Conservation (phyloP, 2,888 invertebrate genomes). For the Idaea dimidiata region DNA sequence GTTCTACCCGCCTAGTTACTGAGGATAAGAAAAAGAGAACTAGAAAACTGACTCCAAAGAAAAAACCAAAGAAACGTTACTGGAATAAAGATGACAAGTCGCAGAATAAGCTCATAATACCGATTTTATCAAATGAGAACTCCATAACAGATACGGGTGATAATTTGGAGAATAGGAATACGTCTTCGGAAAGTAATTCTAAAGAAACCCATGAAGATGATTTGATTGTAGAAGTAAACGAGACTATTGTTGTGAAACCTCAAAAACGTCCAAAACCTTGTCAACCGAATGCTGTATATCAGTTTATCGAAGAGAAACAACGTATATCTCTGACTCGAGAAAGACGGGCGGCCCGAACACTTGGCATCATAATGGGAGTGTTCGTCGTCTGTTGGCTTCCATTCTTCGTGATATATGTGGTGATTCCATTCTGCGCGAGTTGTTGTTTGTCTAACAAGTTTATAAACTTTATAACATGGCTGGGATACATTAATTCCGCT, state of each 20-base stretch:
- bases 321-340: constrained; percentile 96
- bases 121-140: constrained; percentile 70
- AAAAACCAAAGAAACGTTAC: constrained; percentile 77
- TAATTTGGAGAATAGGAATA: constrained; percentile 62
- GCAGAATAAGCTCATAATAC: constrained; percentile 72
- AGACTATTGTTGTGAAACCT: constrained; percentile 47
- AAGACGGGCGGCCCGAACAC: constrained; percentile 94
- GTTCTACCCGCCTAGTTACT: constrained; percentile 55
- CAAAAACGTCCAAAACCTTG: constrained; percentile 52
- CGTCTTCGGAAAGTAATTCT: constrained; percentile 74
- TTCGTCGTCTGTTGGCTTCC: constrained; percentile 99
- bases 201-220: constrained; percentile 71
- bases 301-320: constrained; percentile 94
- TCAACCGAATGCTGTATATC: constrained; percentile 85
- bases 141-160: constrained; percentile 68
- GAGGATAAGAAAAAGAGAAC: constrained; percentile 65
- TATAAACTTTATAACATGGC: constrained; percentile 95
- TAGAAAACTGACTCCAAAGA: constrained; percentile 67
- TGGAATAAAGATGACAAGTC: constrained; percentile 76
- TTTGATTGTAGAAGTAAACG: constrained; percentile 57
- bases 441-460: constrained; percentile 91
- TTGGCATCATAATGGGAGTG: constrained; percentile 98
- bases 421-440: constrained; percentile 91
- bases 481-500: constrained; percentile 95
- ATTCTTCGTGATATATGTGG: constrained; percentile 97